These are phyloP conservation scores for Acipenser oxyrinchus DNA, from an alignment of 2,797 vertebrate genomes.

Conservation along the genomic window DNA sequence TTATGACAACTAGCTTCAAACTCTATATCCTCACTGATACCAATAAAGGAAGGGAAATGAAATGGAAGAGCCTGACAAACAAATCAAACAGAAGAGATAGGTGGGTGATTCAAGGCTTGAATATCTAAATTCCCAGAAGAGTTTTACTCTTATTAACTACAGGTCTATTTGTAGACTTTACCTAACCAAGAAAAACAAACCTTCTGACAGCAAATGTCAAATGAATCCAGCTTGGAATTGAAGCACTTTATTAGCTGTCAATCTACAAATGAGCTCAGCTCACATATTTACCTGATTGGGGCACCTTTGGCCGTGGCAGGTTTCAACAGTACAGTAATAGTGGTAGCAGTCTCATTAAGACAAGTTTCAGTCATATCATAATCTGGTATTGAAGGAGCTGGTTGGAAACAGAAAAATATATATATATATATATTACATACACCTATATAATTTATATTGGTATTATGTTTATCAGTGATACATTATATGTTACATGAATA, in stretches of 20 bases:
- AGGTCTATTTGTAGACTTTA: constrained; percentile 17
- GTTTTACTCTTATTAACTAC: constrained; percentile 22
- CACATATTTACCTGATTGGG: constrained; percentile 78
- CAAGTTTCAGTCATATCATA: constrained; percentile 89
- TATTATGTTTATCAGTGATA: too few species aligned
- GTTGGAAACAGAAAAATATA: constrained; percentile 1
- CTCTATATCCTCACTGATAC: constrained; percentile 28
- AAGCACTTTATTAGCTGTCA: constrained; percentile 6
- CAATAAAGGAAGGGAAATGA: constrained; percentile 35
- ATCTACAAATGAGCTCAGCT: not conserved
- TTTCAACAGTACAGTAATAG: constrained; percentile 91
- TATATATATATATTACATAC: too few species aligned
- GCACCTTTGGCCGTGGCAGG: constrained; percentile 95
- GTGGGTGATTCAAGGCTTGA: constrained; percentile 21
- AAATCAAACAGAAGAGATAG: constrained; percentile 29
- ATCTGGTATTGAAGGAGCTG: constrained; percentile 90
- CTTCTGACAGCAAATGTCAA: constrained; percentile 6
- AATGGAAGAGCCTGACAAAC: constrained; percentile 19
- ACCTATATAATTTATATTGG: too few species aligned
- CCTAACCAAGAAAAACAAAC: constrained; percentile 24
- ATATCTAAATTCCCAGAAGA: constrained; percentile 17
- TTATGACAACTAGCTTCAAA: constrained; percentile 43
- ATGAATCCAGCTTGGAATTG: constrained; percentile 17
- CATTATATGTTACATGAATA: too few species aligned
- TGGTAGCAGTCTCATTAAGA: constrained; percentile 94